phyloP scores from a whole-genome alignment of 1,140 invertebrate species.

The Drosophila jambulina region DNA sequence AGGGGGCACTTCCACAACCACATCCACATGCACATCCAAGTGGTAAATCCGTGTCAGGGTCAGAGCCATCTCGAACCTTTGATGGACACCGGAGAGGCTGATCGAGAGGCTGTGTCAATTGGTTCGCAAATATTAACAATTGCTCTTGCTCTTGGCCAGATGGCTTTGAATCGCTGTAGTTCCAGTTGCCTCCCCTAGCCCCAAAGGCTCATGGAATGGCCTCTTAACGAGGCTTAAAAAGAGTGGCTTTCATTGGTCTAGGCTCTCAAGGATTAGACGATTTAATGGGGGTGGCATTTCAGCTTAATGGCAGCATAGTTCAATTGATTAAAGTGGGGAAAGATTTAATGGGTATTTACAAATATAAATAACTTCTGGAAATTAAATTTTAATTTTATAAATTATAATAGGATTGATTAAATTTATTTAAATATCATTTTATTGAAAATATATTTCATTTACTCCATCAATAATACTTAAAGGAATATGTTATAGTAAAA shows the following conservation, averaged over 20 bases:
- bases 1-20: conserved; percentile 19
- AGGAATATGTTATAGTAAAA: no score
- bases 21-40: conserved; percentile 11
- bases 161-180: conserved; percentile 20
- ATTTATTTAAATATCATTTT: neutral
- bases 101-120: conserved; percentile 62
- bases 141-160: conserved; percentile 69
- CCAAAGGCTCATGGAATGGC: neutral
- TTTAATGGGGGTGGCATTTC: conserved; percentile 1
- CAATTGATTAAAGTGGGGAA: neutral
- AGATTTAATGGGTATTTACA: no score
- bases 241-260: neutral
- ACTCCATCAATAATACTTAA: no score
- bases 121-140: conserved; percentile 70
- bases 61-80: conserved; percentile 25
- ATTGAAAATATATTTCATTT: no score
- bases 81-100: conserved; percentile 20
- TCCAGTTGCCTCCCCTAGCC: neutral
- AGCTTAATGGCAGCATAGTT: no score
- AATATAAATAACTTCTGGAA: neutral
- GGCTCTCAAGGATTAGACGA: conserved; percentile 2
- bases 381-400: neutral
- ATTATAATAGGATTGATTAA: neutral
- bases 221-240: neutral
- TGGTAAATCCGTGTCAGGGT: conserved; percentile 68